phyloP scores from a whole-genome alignment of 2,888 invertebrate genomes.

The Anthophora plumipes region DNA sequence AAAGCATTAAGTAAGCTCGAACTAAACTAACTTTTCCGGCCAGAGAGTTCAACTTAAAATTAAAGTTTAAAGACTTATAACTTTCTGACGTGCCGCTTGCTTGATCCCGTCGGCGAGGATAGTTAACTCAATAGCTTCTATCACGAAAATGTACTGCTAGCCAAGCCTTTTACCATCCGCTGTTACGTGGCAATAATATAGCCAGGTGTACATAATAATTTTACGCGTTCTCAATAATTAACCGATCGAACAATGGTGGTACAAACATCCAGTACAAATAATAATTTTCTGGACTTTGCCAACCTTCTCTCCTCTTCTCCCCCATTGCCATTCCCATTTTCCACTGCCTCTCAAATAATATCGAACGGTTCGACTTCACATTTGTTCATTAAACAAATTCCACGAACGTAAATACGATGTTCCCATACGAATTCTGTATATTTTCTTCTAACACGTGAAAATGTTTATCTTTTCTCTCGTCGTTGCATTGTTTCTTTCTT shows the following conservation, averaged over 20 bases:
- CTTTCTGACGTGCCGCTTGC: conserved; percentile 72
- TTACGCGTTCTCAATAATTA: conserved; percentile 10
- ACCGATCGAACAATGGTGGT: not conserved
- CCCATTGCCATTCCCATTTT: too few species aligned
- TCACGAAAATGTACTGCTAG: conserved; percentile 53
- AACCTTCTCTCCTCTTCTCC: too few species aligned
- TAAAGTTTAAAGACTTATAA: conserved; percentile 78
- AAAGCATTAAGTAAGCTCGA: conserved; percentile 71
- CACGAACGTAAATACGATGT: not conserved
- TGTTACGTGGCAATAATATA: conserved; percentile 19
- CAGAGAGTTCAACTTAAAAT: conserved; percentile 74
- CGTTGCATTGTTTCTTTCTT: not conserved
- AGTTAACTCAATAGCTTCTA: conserved; percentile 71
- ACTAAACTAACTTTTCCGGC: conserved; percentile 68
- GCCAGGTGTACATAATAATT: conserved; percentile 5
- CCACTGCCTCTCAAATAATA: too few species aligned
- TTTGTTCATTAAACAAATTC: not conserved
- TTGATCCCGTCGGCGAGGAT: conserved; percentile 68
- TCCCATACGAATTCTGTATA: not conserved
- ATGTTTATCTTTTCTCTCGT: not conserved
- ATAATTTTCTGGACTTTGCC: conserved; percentile 1
- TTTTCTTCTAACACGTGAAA: not conserved
- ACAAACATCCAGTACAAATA: conserved; percentile 3
- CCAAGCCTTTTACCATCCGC: not conserved
- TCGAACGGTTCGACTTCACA: not conserved